Evolutionary conservation across 1,140 invertebrate species (phyloP), one percentile per base, ranked within the genome.

Genomic region (Atta texana): DNA sequence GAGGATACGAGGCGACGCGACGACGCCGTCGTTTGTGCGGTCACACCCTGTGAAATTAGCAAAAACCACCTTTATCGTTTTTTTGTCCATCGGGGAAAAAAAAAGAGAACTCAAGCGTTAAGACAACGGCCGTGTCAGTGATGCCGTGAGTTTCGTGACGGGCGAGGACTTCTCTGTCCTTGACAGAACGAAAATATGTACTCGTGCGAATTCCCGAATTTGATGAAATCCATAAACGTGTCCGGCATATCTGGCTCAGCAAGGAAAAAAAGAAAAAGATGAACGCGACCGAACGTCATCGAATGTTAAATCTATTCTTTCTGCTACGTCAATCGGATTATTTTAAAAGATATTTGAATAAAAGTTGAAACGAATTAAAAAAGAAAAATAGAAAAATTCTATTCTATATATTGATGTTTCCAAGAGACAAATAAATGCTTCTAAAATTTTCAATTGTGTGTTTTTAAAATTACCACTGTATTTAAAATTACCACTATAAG

Each of bases 21-120:
- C n/a, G 57, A 59, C 21, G 57, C 21, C 10, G 49, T 53, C 80
- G 80, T 84, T 84, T 84, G 69, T 63, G 69, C 24, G 89, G 91
- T 93, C 91, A 92, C 91, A 87, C 90, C 90, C 92, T 92, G 87
- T 71, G 64, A 92, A 91, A 92, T 92, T 91, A 68, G 68, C 57
- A 68, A 77, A 88, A 88, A 88, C 78, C 61, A 55, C 72, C 72
- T 59, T 84, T 81, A 55, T 53, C 63, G 64, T 31, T 88, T 85
- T 85, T 85, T 88, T 78, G 31, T 63, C 21, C 28, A n/a, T 72
- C 39, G 55, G 39, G 53, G 24, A 44, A 82, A 49, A 82, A 72
- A 72, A 16, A 55, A 55, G 18, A 55, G 59, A 64, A 2, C 2
- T 34, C 12, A 16, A 68, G 31, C 55, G 68, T 84, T 34, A 24